phyloP scores from a whole-genome alignment of 2,113 vertebrate genomes.

The Pluvianellus socialis region DNA sequence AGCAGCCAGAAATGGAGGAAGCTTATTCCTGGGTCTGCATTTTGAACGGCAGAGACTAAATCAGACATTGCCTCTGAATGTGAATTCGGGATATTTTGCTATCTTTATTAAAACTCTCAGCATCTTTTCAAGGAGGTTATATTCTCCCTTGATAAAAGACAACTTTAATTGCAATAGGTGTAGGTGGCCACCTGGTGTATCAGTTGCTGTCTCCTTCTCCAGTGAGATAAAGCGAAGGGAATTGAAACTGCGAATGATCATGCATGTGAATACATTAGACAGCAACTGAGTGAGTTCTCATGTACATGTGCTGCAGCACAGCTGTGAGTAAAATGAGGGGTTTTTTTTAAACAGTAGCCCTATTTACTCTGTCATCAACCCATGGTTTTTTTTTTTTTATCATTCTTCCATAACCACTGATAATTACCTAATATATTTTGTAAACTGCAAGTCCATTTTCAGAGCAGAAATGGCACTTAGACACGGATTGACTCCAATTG shows the following conservation, averaged over 20 bases:
- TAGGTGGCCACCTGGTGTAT: neutral
- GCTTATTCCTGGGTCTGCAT: neutral
- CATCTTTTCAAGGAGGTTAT: neutral
- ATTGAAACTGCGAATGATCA: neutral
- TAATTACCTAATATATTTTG: conserved; percentile 64
- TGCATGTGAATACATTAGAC: neutral
- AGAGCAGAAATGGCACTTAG: conserved; percentile 52
- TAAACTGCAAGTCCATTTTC: conserved; percentile 58
- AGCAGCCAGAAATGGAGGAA: neutral
- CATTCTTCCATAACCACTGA: conserved; percentile 3
- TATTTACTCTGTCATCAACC: conserved; percentile 49
- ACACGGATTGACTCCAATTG: conserved; percentile 61
- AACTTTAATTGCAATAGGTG: conserved; percentile 5
- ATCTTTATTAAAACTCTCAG: neutral
- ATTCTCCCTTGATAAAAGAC: neutral
- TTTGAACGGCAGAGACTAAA: neutral
- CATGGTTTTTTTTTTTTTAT: neutral
- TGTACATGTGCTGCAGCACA: neutral
- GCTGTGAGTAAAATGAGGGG: neutral
- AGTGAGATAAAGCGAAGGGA: neutral
- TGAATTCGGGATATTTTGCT: neutral
- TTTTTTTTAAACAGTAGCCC: neutral
- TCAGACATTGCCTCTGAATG: neutral
- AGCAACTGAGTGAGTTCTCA: neutral
- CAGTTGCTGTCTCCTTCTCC: neutral